These are phyloP conservation scores for Amphiprion percula DNA, from an alignment of 2,113 vertebrate genomes.

Conservation along the genomic window DNA sequence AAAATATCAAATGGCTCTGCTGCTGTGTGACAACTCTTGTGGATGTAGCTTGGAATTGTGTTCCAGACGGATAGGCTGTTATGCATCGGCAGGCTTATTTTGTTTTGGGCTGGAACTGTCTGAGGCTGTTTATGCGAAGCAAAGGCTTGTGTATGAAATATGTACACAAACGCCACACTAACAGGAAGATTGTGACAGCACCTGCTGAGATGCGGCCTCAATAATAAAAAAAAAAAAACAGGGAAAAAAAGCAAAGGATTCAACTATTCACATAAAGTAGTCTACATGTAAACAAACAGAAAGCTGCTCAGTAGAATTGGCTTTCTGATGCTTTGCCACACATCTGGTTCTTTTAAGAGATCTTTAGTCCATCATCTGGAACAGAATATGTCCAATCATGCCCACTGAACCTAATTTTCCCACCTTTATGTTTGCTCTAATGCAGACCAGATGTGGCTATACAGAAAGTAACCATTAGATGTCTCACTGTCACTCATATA, in stretches of 20 bases:
- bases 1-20: not conserved
- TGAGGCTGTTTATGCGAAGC: slow-evolving; percentile 53
- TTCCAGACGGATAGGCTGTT: slow-evolving; percentile 61
- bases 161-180: slow-evolving; percentile 43
- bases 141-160: slow-evolving; percentile 46
- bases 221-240: not conserved
- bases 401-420: not conserved
- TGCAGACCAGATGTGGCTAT: slow-evolving; percentile 48
- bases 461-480: slow-evolving; percentile 37
- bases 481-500: slow-evolving; percentile 34
- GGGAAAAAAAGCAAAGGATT: not conserved
- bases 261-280: slow-evolving; percentile 4
- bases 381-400: slow-evolving; percentile 11
- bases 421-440: not conserved
- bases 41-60: slow-evolving; percentile 16
- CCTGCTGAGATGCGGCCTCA: slow-evolving; percentile 49
- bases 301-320: not conserved
- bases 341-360: not conserved
- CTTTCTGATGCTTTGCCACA: not conserved
- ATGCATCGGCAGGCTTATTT: slow-evolving; percentile 56
- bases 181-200: slow-evolving; percentile 61
- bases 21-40: slow-evolving; percentile 21
- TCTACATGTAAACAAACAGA: slow-evolving; percentile 28
- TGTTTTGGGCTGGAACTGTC: slow-evolving; percentile 49
- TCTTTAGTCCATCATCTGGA: slow-evolving; percentile 8